Base-by-base conservation (phyloP, 2,888 invertebrate species). In the Lamellibrachia satsuma region DNA sequence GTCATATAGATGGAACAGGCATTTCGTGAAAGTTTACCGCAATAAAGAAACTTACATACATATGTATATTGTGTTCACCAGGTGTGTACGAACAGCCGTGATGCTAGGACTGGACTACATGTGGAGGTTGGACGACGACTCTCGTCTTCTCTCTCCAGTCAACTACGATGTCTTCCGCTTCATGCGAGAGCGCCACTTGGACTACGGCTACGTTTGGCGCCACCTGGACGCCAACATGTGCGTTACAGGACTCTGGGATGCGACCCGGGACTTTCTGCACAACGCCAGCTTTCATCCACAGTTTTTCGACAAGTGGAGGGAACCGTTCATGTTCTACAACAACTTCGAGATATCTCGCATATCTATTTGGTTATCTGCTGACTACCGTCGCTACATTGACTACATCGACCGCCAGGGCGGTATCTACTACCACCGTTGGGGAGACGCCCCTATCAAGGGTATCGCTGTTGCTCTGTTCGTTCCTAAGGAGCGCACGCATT, bases 51-150 rank as follows among this genome's bases (percentile, higher is more conserved):
- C 39, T 39, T 39, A 39, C 39, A 39, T 39, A 39, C 39, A 39
- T 39, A 39, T 39, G 39, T 39, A 39, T 39, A 39, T 22, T 75
- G 75, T 75, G 15, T 75, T 22, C 75, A 15, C 75, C 75, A 75
- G 75, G 39, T 3, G 93, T 94, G 22, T 94, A 93, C 93, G 92
- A 94, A 52, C 92, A 93, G 91, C 93, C 15, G 94, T 94, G 22
- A 91, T 94, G 4, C 52, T 90, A 15, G 93, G 92, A 39, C 92
- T 94, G 1, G 94, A 94, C 3, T 94, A 94, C 91, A 92, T 92
- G n/a, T 94, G 94, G 94, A 92, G 94, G 51, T 93, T 94, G 27
- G 94, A 94, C 75, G 94, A 94, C 91, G 94, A 94, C 91, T 94
- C 94, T 2, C 22, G 90, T 4, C 75, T 94, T 1, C 91, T 93